Base-by-base conservation (phyloP, 2,888 invertebrate genomes). In the Andricus quercusramuli region DNA sequence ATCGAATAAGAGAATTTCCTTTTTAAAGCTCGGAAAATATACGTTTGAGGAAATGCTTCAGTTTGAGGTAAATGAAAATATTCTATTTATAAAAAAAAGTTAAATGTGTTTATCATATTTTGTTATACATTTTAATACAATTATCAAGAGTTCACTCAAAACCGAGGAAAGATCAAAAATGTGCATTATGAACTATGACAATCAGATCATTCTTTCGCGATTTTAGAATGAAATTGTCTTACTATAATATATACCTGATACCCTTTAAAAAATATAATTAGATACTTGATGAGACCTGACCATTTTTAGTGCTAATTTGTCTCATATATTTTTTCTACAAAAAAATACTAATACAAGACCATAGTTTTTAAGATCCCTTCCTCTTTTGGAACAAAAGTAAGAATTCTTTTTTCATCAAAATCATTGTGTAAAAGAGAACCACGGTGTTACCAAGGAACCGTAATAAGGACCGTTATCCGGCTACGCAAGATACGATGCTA, bases 401-500 rank as follows among this genome's bases (percentile, higher is more conserved):
- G 3, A 59, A 59, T 59, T 59, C 11, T 59, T 22, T 15, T 64
- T 15, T 29, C 29, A 64, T 29, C 29, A 64, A 11, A 41, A 41
- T 41, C 13, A 22, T 37, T 3, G 8, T n/a, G 11, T n/a, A n/a
- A 13, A 67, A 67, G 13, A n/a, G 41, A 41, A 67, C n/a, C 37
- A 41, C 20, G 22, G 9, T 17, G 11, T 44, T 67, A 5, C 13
- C 4, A 64, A 56, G 74, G 79, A 78, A 78, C 51, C 81, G 66
- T 78, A 79, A 82, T 79, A 83, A 82, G 79, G 77, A 80, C 65
- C 82, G 80, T 67, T 79, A 84, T 82, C 64, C 82, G 79, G 82
- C 80, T 80, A 77, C 80, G 80, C 83, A 83, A 84, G 84, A 85
- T 82, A 77, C 84, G 84, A 81, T 79, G 83, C 80, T 83, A 83